Conservation (phyloP, 2,113 vertebrate species). For the Lasiurus borealis region DNA sequence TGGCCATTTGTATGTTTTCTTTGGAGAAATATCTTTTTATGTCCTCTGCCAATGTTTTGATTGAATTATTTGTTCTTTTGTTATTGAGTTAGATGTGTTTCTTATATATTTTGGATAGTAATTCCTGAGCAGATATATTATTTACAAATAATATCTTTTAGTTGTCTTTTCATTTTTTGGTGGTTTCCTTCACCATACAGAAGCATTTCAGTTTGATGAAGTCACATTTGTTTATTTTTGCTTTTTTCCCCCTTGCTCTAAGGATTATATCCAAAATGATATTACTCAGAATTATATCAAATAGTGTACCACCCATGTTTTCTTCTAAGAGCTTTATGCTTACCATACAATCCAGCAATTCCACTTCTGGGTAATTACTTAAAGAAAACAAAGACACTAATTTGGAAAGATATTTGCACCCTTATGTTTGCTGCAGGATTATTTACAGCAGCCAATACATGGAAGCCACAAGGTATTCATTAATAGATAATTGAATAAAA, state of each 20-base stretch:
- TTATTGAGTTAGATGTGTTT: background rate
- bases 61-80: background rate
- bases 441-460: background rate
- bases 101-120: background rate
- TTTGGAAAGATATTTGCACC: background rate
- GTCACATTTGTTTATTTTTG: background rate
- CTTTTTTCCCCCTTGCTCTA: background rate
- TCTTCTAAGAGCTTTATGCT: background rate
- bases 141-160: background rate
- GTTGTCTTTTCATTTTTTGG: background rate
- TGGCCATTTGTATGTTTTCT: background rate
- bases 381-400: background rate
- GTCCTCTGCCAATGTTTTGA: background rate
- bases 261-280: background rate
- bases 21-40: background rate
- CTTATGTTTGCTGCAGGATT: background rate
- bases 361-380: background rate
- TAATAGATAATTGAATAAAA: background rate
- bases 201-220: background rate
- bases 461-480: background rate
- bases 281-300: background rate
- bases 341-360: background rate
- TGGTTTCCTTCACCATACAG: background rate
- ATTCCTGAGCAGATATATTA: background rate
- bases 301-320: background rate